These are phyloP conservation scores for Chironomus tentans DNA, from an alignment of 2,888 invertebrate species.

Conservation along the genomic window DNA sequence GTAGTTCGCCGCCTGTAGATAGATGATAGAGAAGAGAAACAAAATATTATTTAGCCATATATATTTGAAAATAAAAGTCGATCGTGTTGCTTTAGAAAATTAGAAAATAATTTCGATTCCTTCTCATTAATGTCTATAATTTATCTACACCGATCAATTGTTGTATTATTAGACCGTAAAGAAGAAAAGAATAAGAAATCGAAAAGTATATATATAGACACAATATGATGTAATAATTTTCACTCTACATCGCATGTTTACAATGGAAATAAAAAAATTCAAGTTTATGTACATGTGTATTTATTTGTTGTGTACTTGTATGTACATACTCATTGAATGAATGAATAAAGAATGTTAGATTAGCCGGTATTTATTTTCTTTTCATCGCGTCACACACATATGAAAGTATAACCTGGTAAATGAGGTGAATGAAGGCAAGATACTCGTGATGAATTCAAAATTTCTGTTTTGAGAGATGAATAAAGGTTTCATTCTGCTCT, in stretches of 20 bases:
- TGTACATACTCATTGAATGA: too few species aligned
- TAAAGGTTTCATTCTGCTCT: too few species aligned
- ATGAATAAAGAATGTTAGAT: too few species aligned
- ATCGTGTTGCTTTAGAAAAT: background rate
- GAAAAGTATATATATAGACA: background rate
- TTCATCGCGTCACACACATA: too few species aligned
- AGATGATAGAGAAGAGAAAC: background rate
- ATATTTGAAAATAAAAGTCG: background rate
- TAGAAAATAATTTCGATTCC: slow-evolving; percentile 9
- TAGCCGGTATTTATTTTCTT: too few species aligned
- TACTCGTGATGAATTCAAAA: too few species aligned
- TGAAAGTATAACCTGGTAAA: too few species aligned
- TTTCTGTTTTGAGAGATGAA: too few species aligned
- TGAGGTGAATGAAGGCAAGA: too few species aligned
- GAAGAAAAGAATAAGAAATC: background rate
- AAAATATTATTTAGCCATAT: background rate
- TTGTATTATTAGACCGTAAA: slow-evolving; percentile 18
- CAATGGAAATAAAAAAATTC: background rate
- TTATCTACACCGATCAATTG: slow-evolving; percentile 11
- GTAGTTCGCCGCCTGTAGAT: slow-evolving; percentile 54
- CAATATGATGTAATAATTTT: slow-evolving; percentile 9
- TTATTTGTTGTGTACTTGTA: too few species aligned
- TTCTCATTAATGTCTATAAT: slow-evolving; percentile 5
- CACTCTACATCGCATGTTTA: slow-evolving; percentile 3
- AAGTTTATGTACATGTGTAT: too few species aligned